Conservation (phyloP, 2,797 vertebrate genomes). For the Cyprinodon diabolis region DNA sequence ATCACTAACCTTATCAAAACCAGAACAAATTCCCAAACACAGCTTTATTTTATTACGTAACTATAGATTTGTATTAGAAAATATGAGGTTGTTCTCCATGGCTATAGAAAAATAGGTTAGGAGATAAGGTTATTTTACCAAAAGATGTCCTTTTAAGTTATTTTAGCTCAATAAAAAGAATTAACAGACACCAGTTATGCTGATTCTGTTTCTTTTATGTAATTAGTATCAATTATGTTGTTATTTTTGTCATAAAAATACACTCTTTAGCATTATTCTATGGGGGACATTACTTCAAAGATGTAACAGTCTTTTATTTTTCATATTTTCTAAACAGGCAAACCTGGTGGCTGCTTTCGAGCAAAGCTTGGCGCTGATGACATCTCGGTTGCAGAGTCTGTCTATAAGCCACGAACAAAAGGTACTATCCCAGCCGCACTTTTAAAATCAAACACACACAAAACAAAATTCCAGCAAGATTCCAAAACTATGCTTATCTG, state of each 20-base stretch:
- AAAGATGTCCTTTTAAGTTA: conserved; percentile 33
- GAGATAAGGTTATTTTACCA: conserved; percentile 36
- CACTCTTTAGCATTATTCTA: neutral
- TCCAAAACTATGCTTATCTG: conserved; percentile 15
- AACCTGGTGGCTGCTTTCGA: conserved; percentile 97
- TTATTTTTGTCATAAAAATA: neutral
- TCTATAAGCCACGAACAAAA: conserved; percentile 93
- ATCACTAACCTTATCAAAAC: conserved; percentile 37
- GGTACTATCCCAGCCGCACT: conserved; percentile 72
- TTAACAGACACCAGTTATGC: conserved; percentile 20
- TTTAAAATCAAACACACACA: conserved; percentile 30
- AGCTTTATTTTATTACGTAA: conserved; percentile 38
- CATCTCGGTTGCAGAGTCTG: conserved; percentile 88
- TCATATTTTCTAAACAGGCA: conserved; percentile 78
- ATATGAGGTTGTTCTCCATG: conserved; percentile 29
- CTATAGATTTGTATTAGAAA: conserved; percentile 22
- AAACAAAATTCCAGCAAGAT: conserved; percentile 36
- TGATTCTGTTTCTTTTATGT: neutral
- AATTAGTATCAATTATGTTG: conserved; percentile 2
- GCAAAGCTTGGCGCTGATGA: conserved; percentile 96
- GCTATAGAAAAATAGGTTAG: conserved; percentile 47
- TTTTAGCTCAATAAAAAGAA: conserved; percentile 6
- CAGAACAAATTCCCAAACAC: conserved; percentile 21
- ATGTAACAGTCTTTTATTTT: conserved; percentile 1
- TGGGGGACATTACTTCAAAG: neutral